Evolutionary conservation across 2,888 invertebrate genomes (phyloP), one percentile per base, ranked within the genome.

Genomic region (Torymus texanus): DNA sequence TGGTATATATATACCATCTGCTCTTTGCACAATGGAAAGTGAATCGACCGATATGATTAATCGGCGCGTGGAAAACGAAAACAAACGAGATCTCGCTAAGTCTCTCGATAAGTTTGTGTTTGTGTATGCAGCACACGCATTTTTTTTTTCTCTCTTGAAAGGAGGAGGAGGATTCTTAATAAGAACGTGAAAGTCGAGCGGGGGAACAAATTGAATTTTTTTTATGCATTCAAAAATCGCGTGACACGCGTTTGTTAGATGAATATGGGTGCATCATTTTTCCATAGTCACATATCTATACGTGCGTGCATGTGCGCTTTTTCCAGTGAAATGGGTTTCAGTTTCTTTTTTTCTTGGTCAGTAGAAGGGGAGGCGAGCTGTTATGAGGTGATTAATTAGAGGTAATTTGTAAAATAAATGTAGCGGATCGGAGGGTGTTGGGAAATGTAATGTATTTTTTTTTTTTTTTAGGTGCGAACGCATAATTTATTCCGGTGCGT

Each of bases 1-100:
- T 0, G 1, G 8, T 21, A 21, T 2, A 21, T 21, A 21, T 21
- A 41, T 68, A 63, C 24, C 59, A 62, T 59, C 59, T 55, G 59
- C 56, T 70, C 65, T 80, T 80, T 74, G 62, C 75, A 67, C 61
- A 59, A 61, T 78, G 70, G 81, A 81, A 81, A 81, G 78, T 76
- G 75, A 80, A 75, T 75, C 61, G 21, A 24, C 55, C 63, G 55
- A 78, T 75, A 80, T 62, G 73, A 78, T 71, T 70, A 78, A 80
- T 80, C 75, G 58, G 13, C 74, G 71, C 21, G 16, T 65, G 58
- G 51, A 71, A 65, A 63, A 59, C 8, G 55, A 72, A 58, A 59
- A 72, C 53, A 63, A 66, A 75, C 55, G 13, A 5, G n/a, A 21
- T 24, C 41, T 41, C 8, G 41, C 8, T 8, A 8, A 41, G 8